Conservation (phyloP, 2,888 invertebrate genomes). For the Lithophane leautieri region DNA sequence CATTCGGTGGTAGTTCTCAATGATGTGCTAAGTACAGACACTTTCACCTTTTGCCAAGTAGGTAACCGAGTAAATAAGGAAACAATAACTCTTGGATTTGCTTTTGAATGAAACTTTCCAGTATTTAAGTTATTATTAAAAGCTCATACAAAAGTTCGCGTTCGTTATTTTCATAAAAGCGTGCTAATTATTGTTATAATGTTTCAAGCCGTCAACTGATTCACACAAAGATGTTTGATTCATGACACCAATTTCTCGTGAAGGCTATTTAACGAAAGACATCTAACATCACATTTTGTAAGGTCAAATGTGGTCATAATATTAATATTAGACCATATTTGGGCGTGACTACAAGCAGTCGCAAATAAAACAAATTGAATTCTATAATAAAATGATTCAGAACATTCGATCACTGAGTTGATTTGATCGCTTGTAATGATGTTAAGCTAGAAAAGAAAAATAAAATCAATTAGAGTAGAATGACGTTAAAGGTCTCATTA, state of each 20-base stretch:
- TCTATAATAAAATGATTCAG: background rate
- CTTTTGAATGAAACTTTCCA: background rate
- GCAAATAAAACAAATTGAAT: constrained; percentile 1
- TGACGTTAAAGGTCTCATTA: constrained; percentile 66
- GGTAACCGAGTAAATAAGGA: constrained; percentile 36
- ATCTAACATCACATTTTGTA: constrained; percentile 30
- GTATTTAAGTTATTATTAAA: background rate
- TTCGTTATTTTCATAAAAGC: constrained; percentile 20
- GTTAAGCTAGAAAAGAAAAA: constrained; percentile 21
- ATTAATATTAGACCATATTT: constrained; percentile 27
- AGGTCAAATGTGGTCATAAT: constrained; percentile 53
- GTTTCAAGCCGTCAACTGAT: constrained; percentile 2
- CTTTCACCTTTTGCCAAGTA: constrained; percentile 58
- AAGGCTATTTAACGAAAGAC: constrained; percentile 54
- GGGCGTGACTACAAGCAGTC: constrained; percentile 1
- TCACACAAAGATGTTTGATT: constrained; percentile 32
- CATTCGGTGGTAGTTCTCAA: constrained; percentile 41
- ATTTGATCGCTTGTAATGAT: constrained; percentile 13
- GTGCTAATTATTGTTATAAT: constrained; percentile 14
- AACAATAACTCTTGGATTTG: constrained; percentile 40
- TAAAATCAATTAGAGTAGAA: constrained; percentile 49
- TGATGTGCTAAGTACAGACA: constrained; percentile 36
- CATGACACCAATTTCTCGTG: constrained; percentile 46
- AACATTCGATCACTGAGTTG: constrained; percentile 24
- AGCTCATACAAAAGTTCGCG: constrained; percentile 1